Evolutionary conservation across 2,888 invertebrate species (phyloP), one percentile per base, ranked within the genome.

Genomic region (Phortica okadai): DNA sequence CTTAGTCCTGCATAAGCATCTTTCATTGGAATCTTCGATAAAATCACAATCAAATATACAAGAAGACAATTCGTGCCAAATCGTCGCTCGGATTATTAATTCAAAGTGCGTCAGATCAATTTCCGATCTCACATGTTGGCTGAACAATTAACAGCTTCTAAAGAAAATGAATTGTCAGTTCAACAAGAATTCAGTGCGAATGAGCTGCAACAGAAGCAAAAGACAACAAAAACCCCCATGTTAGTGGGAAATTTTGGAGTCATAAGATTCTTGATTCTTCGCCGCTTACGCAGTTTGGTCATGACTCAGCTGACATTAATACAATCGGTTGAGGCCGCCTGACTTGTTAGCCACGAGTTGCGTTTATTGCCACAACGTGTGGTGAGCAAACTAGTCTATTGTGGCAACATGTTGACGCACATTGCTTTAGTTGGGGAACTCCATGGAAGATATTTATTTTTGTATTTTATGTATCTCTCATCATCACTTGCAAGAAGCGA

Each of bases 161-260:
- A 50, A 50, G 50, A 50, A 50, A 50, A 50, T 50, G 8, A 50
- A 14, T 6, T 50, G 50, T 2, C 8, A 6, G 1, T 33, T 33
- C 2, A 33, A 33, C 33, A 33, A 33, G 33, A 33, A 33, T 33
- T 33, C 33, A 33, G 33, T 33, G 33, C 33, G 33, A 33, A 1
- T 33, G 33, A 1, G 33, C 33, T 33, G 33, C 33, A 33, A 33
- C 33, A 33, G 33, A 33, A 33, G 4, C 33, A 33, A 33, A 33
- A 33, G 33, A 33, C 33, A 75, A n/a, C 44, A 76, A 81, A 85
- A 88, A 87, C 77, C 86, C 85, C 85, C 80, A 79, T 85, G 86
- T 83, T 87, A 88, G 74, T 82, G 88, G 88, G 85, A 85, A 84
- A 88, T 76, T 79, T 83, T 81, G 76, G 87, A 88, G 14, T 50